These are phyloP conservation scores for Phasia obesa DNA, from an alignment of 2,888 invertebrate species.

Conservation along the genomic window DNA sequence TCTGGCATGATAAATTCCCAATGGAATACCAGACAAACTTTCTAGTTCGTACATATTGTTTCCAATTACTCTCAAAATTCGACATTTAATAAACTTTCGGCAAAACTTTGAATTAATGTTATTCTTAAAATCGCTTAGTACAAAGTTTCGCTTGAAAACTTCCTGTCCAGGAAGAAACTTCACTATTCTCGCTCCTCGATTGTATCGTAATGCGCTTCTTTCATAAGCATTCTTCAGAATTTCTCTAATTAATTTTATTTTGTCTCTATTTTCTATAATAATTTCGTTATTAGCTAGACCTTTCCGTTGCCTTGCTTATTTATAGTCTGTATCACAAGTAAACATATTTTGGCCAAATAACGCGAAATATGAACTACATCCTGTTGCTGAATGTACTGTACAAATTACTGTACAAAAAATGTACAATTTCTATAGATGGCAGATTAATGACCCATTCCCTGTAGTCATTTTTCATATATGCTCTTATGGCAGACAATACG, in stretches of 20 bases:
- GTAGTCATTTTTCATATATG: too few relatives aligned
- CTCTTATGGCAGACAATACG: slow-evolving; percentile 74
- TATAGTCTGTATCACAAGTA: slow-evolving; percentile 35
- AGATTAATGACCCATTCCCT: slow-evolving; percentile 60
- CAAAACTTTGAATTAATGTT: slow-evolving; percentile 58
- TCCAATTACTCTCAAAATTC: slow-evolving; percentile 23
- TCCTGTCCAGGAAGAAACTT: too few relatives aligned
- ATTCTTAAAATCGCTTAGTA: too few relatives aligned
- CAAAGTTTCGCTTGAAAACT: too few relatives aligned
- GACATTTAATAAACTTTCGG: slow-evolving; percentile 43
- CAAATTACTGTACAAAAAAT: slow-evolving; percentile 31
- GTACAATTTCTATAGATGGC: slow-evolving; percentile 45
- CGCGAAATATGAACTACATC: too few relatives aligned
- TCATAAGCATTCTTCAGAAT: slow-evolving; percentile 40
- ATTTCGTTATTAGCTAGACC: slow-evolving; percentile 37
- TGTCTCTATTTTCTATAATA: not conserved
- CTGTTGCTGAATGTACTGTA: slow-evolving; percentile 36
- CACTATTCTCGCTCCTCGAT: slow-evolving; percentile 17
- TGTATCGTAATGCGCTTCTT: slow-evolving; percentile 31
- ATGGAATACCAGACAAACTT: slow-evolving; percentile 14
- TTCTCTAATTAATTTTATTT: too few relatives aligned
- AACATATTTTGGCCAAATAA: slow-evolving; percentile 57
- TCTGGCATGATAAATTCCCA: too few relatives aligned
- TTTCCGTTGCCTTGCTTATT: slow-evolving; percentile 33
- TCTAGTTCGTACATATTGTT: slow-evolving; percentile 47